phyloP scores from a whole-genome alignment of 2,888 invertebrate species.

The Tiliacea citrago region DNA sequence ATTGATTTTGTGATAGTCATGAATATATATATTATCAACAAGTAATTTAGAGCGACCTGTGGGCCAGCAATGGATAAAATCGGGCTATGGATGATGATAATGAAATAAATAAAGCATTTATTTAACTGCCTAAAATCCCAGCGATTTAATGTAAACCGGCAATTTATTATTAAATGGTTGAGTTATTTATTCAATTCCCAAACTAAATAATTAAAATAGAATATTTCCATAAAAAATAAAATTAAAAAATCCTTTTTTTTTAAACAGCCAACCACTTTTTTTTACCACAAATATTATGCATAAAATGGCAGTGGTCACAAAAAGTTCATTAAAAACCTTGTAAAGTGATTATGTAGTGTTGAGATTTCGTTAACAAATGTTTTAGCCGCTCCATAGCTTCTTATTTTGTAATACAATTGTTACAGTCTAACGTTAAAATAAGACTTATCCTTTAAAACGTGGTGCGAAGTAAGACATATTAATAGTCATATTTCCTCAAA shows the following conservation, averaged over 20 bases:
- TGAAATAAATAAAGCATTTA: conserved; percentile 32
- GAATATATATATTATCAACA: background rate
- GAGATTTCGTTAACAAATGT: conserved; percentile 44
- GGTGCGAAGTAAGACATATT: conserved; percentile 46
- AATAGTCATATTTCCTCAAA: too few relatives aligned
- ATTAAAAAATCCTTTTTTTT: too few relatives aligned
- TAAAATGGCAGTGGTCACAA: conserved; percentile 38
- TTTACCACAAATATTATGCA: too few relatives aligned
- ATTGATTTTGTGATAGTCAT: background rate
- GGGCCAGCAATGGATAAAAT: background rate
- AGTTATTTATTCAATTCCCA: background rate
- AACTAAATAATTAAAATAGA: background rate
- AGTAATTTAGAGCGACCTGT: background rate
- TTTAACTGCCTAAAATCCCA: conserved; percentile 26
- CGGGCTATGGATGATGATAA: background rate
- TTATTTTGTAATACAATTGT: conserved; percentile 34
- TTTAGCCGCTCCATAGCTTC: conserved; percentile 58
- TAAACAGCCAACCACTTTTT: background rate
- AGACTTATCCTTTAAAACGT: conserved; percentile 17
- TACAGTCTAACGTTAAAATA: conserved; percentile 14
- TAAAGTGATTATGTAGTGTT: conserved; percentile 39
- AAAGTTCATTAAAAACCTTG: conserved; percentile 14
- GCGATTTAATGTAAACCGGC: background rate
- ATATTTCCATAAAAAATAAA: background rate
- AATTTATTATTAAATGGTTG: background rate